Conservation (phyloP, 2,113 vertebrate species). For the Chelonoidis abingdonii region DNA sequence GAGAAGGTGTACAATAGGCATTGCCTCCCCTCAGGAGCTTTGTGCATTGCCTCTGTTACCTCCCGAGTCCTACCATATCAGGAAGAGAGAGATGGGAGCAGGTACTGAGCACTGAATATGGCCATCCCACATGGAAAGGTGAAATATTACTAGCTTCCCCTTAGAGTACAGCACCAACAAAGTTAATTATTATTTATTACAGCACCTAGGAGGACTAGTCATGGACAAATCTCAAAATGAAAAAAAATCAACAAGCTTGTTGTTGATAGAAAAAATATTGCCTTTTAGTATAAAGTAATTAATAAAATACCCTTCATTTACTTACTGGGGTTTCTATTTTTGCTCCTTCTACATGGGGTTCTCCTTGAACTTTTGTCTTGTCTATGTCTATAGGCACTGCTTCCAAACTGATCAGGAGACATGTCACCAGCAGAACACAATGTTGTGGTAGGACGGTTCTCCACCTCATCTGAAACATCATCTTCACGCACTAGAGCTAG, state of each 20-base stretch:
- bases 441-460: constrained; percentile 61
- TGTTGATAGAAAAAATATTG: not conserved
- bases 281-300: not conserved
- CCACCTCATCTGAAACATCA: constrained; percentile 86
- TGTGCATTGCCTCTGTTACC: not conserved
- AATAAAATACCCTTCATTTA: constrained; percentile 25
- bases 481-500: not conserved
- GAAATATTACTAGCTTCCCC: not conserved
- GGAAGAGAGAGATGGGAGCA: not conserved
- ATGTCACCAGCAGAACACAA: constrained; percentile 79
- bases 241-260: not conserved
- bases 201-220: not conserved
- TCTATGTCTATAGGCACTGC: constrained; percentile 94
- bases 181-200: not conserved
- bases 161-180: not conserved
- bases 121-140: not conserved
- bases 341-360: constrained; percentile 80
- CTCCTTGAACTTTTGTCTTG: constrained; percentile 89
- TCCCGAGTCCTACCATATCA: not conserved
- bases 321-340: constrained; percentile 89
- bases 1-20: not conserved
- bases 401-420: constrained; percentile 79
- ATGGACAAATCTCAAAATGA: not conserved
- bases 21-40: not conserved
- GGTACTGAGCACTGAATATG: not conserved